Base-by-base conservation (phyloP, 2,797 vertebrate species). In the Eurystomus glaucurus region DNA sequence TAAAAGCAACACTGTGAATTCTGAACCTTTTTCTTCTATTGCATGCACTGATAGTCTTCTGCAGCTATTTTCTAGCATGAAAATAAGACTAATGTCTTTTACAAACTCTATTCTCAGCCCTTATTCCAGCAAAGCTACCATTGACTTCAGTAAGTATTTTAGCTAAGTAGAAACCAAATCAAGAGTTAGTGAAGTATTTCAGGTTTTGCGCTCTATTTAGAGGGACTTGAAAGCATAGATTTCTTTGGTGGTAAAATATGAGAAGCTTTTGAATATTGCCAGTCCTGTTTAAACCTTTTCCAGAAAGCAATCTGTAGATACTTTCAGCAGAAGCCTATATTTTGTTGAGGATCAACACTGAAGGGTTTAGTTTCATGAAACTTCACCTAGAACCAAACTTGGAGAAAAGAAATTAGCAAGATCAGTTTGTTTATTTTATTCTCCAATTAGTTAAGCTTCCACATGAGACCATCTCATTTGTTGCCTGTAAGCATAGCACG, bases 11-110 rank as follows among this genome's bases (percentile, higher is more conserved):
- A 77, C 29, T 85, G 37, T 76, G 75, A 96, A 84, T 46, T 88
- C 91, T 84, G 69, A 96, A 93, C 54, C 58, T 46, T 80, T 83
- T 91, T n/a, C n/a, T 97, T 88, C 17, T 19, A 41, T 87, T 83
- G 92, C 26, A 48, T 60, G 70, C 50, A 19, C 29, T 62, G 21
- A 26, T 88, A 9, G 37, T 71, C 89, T 86, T 93, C 68, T 91
- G 50, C 35, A 69, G 22, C 14, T 90, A 14, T 79, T 94, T 66
- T 75, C 93, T 41, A 83, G 64, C 46, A 74, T 70, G 31, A 95
- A 93, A 97, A 82, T 48, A 86, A 48, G 23, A 78, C 43, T 58
- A 66, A 71, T 15, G 58, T 64, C 35, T 89, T 93, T 88, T 85
- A 51, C 70, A 93, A 65, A 69, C 21, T 86, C 11, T 86, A 11